phyloP scores from a whole-genome alignment of 2,113 vertebrate genomes.

The Pangasianodon hypophthalmus region DNA sequence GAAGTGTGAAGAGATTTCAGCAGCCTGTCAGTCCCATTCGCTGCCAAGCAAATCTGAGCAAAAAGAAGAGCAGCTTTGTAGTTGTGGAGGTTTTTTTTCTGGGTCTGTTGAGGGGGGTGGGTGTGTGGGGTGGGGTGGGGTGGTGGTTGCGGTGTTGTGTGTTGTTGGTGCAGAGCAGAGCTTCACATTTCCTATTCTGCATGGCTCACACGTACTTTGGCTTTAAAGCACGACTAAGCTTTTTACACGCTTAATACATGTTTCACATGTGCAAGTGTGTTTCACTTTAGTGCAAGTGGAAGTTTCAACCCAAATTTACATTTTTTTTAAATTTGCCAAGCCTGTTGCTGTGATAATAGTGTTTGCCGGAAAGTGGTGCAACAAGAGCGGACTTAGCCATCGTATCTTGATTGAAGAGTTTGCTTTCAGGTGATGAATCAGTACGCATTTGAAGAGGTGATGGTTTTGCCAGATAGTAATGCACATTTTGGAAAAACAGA shows the following conservation, averaged over 20 bases:
- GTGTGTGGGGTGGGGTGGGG: conserved; percentile 1
- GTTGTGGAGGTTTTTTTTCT: conserved; percentile 39
- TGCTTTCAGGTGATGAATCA: conserved; percentile 29
- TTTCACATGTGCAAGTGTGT: not conserved
- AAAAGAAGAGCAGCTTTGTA: conserved; percentile 55
- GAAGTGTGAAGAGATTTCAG: conserved; percentile 54
- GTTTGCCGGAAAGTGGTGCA: not conserved
- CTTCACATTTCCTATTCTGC: conserved; percentile 35
- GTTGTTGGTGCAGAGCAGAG: conserved; percentile 40
- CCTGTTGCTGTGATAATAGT: not conserved
- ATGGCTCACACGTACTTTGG: conserved; percentile 3
- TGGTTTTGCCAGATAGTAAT: conserved; percentile 39
- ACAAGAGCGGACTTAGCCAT: not conserved
- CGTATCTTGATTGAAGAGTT: conserved; percentile 36
- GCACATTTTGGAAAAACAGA: conserved; percentile 22
- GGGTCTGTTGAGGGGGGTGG: not conserved
- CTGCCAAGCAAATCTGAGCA: conserved; percentile 56
- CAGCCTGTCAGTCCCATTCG: conserved; percentile 53
- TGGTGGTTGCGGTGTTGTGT: conserved; percentile 7
- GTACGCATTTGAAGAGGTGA: conserved; percentile 24
- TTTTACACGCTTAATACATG: conserved; percentile 8
- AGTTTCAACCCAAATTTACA: not conserved
- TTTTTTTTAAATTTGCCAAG: not conserved
- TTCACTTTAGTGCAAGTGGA: not conserved
- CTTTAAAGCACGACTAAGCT: conserved; percentile 24